phyloP scores from a whole-genome alignment of 2,113 vertebrate species.

The Brachionichthys hirsutus region DNA sequence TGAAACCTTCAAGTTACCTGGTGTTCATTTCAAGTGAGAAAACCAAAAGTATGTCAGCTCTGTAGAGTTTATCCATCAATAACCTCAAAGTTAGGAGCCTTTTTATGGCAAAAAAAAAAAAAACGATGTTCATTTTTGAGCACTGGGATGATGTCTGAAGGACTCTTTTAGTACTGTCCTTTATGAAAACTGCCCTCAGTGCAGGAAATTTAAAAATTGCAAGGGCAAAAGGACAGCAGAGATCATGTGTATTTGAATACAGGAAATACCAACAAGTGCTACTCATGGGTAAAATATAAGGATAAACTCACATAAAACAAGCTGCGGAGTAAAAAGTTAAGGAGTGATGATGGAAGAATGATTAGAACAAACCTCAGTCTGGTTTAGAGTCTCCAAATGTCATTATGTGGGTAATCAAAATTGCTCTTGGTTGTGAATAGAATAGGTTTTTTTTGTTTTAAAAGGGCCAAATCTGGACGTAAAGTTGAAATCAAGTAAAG shows the following conservation, averaged over 20 bases:
- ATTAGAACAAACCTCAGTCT: too few species aligned
- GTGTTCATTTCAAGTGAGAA: not conserved
- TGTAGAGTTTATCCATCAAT: not conserved
- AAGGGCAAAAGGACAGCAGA: conserved; percentile 59
- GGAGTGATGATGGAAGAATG: too few species aligned
- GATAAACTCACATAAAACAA: too few species aligned
- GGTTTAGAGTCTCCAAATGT: too few species aligned
- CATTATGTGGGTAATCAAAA: too few species aligned
- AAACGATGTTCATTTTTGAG: conserved; percentile 9
- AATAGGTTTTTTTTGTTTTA: too few species aligned
- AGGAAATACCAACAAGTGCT: conserved; percentile 60
- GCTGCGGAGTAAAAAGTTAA: too few species aligned
- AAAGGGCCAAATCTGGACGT: too few species aligned
- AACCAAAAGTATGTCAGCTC: not conserved
- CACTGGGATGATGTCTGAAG: conserved; percentile 30
- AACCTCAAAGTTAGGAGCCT: not conserved
- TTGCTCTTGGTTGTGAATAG: too few species aligned
- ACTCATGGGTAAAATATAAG: conserved; percentile 48
- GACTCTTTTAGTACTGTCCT: conserved; percentile 39
- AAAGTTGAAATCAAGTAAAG: too few species aligned
- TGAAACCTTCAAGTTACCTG: not conserved
- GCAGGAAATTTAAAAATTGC: conserved; percentile 68
- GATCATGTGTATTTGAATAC: conserved; percentile 27
- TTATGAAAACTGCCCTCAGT: conserved; percentile 51
- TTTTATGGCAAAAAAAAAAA: not conserved